Base-by-base conservation (phyloP, 1,140 invertebrate species). In the Carcinoscorpius rotundicauda region DNA sequence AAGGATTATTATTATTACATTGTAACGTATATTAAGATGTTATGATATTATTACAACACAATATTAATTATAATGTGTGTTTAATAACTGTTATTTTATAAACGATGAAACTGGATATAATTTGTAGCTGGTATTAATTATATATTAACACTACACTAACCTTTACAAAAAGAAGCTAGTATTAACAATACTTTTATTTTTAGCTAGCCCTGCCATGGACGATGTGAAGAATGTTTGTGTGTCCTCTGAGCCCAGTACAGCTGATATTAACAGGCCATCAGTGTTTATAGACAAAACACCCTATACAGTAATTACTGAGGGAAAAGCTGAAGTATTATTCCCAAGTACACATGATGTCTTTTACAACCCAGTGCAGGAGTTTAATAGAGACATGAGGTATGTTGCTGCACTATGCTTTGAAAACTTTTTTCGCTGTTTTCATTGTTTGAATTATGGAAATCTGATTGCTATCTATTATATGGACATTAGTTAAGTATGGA, bases 281-380 rank as follows among this genome's bases (percentile, higher is more conserved):
- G n/a, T 55, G n/a, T 8, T 6, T n/a, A 55, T 55, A 6, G 53
- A 55, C n/a, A 55, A 55, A 55, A 55, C 53, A n/a, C 53, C 53
- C 0, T 55, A 55, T n/a, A 55, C 53, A 55, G 53, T 55, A 8
- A 62, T 68, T 48, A 62, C 64, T 48, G 91, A 94, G 80, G 91
- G 91, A 0, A 79, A 84, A 73, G 89, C 89, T 3, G 82, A 83
- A 72, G 84, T 93, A 66, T 72, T 81, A 9, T 77, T 86, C 10
- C 82, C 82, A 6, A 74, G 78, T 11, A 63, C 72, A 6, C 82
- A 84, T 59, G 84, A 87, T 75, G 92, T 97, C 0, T 98, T 98
- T 78, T 98, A 97, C 73, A 98, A 98, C 80, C 93, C 92, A 3
- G 94, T 97, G 11, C 95, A 98, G 78, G 91, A 97, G 78, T 97